phyloP scores from a whole-genome alignment of 2,888 invertebrate genomes.

The Hirtodrosophila duncani region DNA sequence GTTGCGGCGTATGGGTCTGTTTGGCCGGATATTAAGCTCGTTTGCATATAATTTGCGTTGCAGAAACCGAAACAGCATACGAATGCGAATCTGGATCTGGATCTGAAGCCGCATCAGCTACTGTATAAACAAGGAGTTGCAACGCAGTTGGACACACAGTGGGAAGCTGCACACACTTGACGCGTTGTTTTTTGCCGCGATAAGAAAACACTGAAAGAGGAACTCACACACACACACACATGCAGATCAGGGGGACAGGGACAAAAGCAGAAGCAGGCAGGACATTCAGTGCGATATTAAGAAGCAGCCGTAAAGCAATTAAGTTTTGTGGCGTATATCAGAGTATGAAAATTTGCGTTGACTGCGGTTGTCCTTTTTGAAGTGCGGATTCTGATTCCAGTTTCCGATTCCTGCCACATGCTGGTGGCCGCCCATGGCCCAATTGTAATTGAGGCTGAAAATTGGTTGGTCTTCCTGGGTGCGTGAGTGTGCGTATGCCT shows the following conservation, averaged over 20 bases:
- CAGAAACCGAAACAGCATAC: slow-evolving; percentile 46
- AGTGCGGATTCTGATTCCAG: background rate
- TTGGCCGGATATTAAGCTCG: slow-evolving; percentile 73
- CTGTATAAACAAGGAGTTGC: too few species aligned
- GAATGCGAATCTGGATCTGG: slow-evolving; percentile 18
- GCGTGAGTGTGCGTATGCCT: too few species aligned
- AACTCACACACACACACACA: background rate
- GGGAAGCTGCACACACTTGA: too few species aligned
- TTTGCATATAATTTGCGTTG: slow-evolving; percentile 71
- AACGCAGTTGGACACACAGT: too few species aligned
- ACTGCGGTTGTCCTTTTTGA: slow-evolving; percentile 40
- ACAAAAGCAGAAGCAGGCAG: background rate
- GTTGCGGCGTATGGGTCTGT: slow-evolving; percentile 42
- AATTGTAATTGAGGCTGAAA: slow-evolving; percentile 48
- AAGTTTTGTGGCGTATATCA: slow-evolving; percentile 61
- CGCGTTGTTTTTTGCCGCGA: slow-evolving; percentile 58
- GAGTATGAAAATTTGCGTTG: slow-evolving; percentile 8
- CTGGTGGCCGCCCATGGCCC: slow-evolving; percentile 5
- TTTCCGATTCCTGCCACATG: background rate
- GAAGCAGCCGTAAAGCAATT: slow-evolving; percentile 52
- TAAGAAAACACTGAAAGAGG: slow-evolving; percentile 44
- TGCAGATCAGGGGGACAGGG: too few species aligned
- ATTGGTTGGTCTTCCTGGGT: too few species aligned
- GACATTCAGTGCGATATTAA: background rate
- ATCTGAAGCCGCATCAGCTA: slow-evolving; percentile 19